These are phyloP conservation scores for Maconellicoccus hirsutus DNA, from an alignment of 1,140 invertebrate species.

Conservation along the genomic window DNA sequence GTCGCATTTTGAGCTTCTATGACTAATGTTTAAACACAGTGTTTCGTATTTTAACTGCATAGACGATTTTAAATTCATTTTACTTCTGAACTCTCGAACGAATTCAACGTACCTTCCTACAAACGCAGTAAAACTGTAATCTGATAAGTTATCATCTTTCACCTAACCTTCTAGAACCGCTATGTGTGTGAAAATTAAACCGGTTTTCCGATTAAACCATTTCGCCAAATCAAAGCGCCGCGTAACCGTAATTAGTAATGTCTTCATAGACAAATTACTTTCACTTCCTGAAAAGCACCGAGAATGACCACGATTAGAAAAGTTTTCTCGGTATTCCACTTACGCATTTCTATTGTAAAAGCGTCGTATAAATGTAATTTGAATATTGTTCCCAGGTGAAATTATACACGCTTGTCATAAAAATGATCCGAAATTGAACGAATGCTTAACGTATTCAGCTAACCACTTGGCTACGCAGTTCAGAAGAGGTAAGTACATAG, in stretches of 20 bases:
- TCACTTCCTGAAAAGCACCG: not conserved
- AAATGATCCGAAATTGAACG: conserved; percentile 53
- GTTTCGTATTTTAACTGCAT: too few species aligned
- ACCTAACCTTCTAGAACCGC: not conserved
- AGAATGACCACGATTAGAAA: not conserved
- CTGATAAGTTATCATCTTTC: not conserved
- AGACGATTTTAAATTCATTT: too few species aligned
- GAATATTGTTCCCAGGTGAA: conserved; percentile 36
- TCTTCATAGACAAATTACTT: not conserved
- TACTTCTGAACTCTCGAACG: too few species aligned
- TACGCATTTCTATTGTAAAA: too few species aligned
- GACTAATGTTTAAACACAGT: too few species aligned
- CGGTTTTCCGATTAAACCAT: not conserved
- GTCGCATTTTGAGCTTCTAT: too few species aligned
- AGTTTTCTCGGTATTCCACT: not conserved
- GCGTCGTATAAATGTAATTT: not conserved
- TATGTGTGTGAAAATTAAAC: conserved; percentile 8
- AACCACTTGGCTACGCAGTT: conserved; percentile 56
- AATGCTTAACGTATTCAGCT: conserved; percentile 54
- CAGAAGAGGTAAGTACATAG: conserved; percentile 37
- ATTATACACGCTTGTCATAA: conserved; percentile 55
- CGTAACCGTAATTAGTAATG: not conserved
- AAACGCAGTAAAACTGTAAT: too few species aligned
- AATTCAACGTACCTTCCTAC: too few species aligned
- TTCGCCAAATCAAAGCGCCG: not conserved